Conservation (phyloP, 2,888 invertebrate species). For the Sphaeridia pumilis region DNA sequence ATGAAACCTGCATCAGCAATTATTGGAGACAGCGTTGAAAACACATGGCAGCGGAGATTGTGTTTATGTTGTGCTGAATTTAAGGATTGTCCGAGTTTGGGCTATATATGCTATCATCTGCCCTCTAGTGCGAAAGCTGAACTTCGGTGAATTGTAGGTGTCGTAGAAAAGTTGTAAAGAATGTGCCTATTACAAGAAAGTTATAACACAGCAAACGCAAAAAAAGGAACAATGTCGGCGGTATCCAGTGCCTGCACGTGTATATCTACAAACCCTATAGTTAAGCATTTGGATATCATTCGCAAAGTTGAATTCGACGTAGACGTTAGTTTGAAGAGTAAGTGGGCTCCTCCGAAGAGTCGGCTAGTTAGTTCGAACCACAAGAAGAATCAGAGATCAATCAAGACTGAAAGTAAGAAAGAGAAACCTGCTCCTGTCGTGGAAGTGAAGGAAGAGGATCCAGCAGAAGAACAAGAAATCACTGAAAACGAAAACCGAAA, state of each 20-base stretch:
- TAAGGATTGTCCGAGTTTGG: too few species aligned
- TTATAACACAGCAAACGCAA: not conserved
- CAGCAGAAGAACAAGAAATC: too few species aligned
- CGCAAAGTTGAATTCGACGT: constrained; percentile 11
- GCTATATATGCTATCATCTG: too few species aligned
- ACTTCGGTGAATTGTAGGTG: too few species aligned
- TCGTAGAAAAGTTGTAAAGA: too few species aligned
- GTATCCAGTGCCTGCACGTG: constrained; percentile 2
- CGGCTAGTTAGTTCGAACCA: not conserved
- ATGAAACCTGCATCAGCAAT: too few species aligned
- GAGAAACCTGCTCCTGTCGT: not conserved
- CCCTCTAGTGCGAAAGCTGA: not conserved
- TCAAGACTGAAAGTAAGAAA: not conserved
- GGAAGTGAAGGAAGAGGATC: not conserved
- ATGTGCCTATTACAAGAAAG: not conserved
- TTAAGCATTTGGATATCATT: constrained; percentile 11
- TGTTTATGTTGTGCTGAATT: too few species aligned
- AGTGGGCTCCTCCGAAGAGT: not conserved
- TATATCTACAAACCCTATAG: constrained; percentile 4
- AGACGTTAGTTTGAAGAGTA: constrained; percentile 7
- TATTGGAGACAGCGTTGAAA: too few species aligned
- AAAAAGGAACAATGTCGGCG: not conserved
- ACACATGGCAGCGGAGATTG: too few species aligned
- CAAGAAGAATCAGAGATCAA: not conserved
- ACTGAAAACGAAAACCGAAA: too few species aligned